Conservation (phyloP, 2,888 invertebrate genomes). For the Ischnura elegans region DNA sequence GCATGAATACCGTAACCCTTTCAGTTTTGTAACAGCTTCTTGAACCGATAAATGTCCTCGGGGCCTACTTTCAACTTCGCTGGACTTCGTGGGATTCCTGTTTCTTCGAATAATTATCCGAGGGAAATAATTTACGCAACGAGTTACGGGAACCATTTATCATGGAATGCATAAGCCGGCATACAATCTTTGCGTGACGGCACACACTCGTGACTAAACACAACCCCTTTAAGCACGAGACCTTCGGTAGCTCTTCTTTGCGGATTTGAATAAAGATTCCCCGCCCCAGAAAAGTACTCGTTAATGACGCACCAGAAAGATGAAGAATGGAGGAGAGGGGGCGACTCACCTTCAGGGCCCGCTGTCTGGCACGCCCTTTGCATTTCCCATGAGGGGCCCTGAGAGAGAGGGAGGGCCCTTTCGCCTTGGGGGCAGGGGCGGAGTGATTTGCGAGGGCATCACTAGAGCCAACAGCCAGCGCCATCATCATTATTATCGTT, state of each 20-base stretch:
- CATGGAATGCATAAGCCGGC: neutral
- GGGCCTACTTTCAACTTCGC: neutral
- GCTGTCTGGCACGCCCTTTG: neutral
- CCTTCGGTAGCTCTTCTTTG: neutral
- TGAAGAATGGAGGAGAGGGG: neutral
- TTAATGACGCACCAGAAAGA: neutral
- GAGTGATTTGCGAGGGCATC: slow-evolving; percentile 23
- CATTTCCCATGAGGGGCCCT: neutral
- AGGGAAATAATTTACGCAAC: neutral
- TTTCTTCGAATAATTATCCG: neutral
- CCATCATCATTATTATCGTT: neutral
- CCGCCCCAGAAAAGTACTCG: neutral
- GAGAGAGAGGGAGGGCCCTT: neutral
- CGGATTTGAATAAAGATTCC: neutral
- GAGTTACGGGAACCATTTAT: neutral
- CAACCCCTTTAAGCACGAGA: neutral
- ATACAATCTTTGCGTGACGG: neutral
- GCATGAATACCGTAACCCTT: too few relatives aligned
- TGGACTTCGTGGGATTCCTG: neutral
- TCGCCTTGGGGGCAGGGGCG: neutral
- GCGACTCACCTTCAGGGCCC: neutral
- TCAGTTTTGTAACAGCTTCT: too few relatives aligned
- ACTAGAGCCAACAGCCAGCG: neutral
- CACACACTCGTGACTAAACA: too few relatives aligned
- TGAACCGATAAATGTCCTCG: too few relatives aligned